Base-by-base conservation (phyloP, 2,888 invertebrate genomes). In the Oeneis ivallda region DNA sequence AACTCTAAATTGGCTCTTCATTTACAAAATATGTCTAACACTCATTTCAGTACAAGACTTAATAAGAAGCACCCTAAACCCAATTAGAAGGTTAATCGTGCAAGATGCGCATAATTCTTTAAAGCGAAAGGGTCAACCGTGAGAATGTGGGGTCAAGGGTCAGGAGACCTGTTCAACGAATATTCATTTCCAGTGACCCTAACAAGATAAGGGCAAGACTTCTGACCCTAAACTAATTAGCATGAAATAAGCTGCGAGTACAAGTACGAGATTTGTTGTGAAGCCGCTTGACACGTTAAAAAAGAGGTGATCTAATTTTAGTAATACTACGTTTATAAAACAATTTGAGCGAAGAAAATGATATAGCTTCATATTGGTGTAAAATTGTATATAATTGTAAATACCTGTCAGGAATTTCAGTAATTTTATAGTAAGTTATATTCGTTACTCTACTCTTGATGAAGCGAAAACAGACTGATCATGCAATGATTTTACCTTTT, bases 121-220 rank as follows among this genome's bases (percentile, higher is more conserved):
- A 77, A 77, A 77, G 77, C 75, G 75, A 74, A 72, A 76, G 79
- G 71, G 78, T 77, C 76, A 76, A 76, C 78, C 89, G 88, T 91
- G 91, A 81, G 91, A 91, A 87, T 75, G 68, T 70, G 59, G 77
- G 84, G 82, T 84, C 82, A 81, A 72, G 79, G 87, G 87, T 86
- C 86, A 82, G 62, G 65, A 61, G 79, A 87, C 87, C 86, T 86
- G 84, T 80, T 75, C 75, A 76, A 78, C 78, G 82, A 82, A 79
- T 76, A 77, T 80, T 78, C 80, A 80, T 77, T 76, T 77, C 69
- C 65, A 63, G 71, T 78, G 79, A 77, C 76, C 79, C 76, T 72
- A 70, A 67, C 68, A 69, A 70, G 76, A 77, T 77, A 75, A 82
- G 87, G 85, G 89, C 87, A 83, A 82, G 86, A 86, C 87, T 84